These are phyloP conservation scores for Diabrotica undecimpunctata DNA, from an alignment of 1,140 invertebrate genomes.

Conservation along the genomic window DNA sequence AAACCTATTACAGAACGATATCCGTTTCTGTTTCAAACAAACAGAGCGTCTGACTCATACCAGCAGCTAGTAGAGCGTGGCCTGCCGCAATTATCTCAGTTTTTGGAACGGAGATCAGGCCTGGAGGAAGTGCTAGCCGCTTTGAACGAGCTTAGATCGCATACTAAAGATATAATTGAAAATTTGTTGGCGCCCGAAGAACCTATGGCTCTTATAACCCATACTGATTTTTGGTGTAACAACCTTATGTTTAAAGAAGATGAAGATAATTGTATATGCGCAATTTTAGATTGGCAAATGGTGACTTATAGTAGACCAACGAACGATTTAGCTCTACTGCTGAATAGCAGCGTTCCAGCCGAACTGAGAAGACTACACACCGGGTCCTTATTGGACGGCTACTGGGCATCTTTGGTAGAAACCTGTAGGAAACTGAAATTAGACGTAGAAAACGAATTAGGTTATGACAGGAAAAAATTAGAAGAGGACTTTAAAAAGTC, in stretches of 20 bases:
- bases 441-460: conserved; percentile 55
- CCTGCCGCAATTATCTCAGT: conserved; percentile 66
- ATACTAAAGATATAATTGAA: conserved; percentile 61
- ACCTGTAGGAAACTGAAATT: conserved; percentile 56
- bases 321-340: conserved; percentile 74
- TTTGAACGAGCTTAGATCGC: conserved; percentile 53
- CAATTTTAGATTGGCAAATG: conserved; percentile 81
- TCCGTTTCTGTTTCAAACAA: conserved; percentile 70
- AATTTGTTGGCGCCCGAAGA: conserved; percentile 62
- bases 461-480: conserved; percentile 55
- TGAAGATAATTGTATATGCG: conserved; percentile 50
- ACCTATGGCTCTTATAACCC: conserved; percentile 67
- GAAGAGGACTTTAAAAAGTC: conserved; percentile 66
- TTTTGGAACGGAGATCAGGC: conserved; percentile 62
- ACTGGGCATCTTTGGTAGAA: conserved; percentile 61
- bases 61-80: conserved; percentile 71
- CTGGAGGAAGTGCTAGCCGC: conserved; percentile 53
- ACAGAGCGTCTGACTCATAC: conserved; percentile 70
- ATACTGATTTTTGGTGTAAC: conserved; percentile 81
- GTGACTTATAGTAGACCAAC: conserved; percentile 71
- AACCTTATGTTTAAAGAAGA: conserved; percentile 67
- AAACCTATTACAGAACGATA: conserved; percentile 62
- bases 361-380: conserved; percentile 62
- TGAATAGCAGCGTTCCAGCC: conserved; percentile 72
- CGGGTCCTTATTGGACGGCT: conserved; percentile 60